Evolutionary conservation across 2,113 vertebrate genomes (phyloP), one percentile per base, ranked within the genome.

Genomic region (Anoplopoma fimbria): DNA sequence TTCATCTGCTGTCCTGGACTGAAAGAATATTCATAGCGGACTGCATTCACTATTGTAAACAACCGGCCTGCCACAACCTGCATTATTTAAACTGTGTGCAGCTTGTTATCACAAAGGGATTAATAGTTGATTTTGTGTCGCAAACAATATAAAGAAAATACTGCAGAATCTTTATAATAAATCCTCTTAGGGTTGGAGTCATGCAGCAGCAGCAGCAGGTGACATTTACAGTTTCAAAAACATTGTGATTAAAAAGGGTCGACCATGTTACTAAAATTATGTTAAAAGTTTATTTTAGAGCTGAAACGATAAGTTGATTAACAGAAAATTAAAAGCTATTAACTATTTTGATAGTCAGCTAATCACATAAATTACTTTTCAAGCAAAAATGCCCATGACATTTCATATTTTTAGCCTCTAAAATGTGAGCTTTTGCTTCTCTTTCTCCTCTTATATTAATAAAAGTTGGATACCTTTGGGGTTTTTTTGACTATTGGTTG

Each of bases 41-140:
- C 40, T 47, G 14, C n/a, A 42, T 13, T 33, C 25, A 62, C 51
- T 42, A 58, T 6, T 81, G 63, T 89, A 74, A 69, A 77, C 36
- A 7, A 29, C 7, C 58, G 9, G 31, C 87, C 33, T 83, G 84
- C 79, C 63, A 19, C 34, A 71, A 81, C 74, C 51, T 79, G 78
- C 62, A 19, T 27, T 57, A 63, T 71, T 72, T 63, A 49, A 81
- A 78, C 80, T 51, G 5, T 45, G 53, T 80, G 68, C 77, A n/a
- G 51, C 57, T 38, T 63, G 36, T 73, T 14, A 27, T 77, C 40
- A 68, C 42, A 80, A 79, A 57, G 6, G 10, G 53, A 71, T 84
- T 62, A 38, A 31, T 25, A 21, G 21, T 8, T 29, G n/a, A 77
- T 79, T 62, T 76, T 61, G 9, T 64, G 55, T 0, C 3, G 49